Evolutionary conservation across 2,797 vertebrate species (phyloP).

Genomic region (Diglossa cyanea): DNA sequence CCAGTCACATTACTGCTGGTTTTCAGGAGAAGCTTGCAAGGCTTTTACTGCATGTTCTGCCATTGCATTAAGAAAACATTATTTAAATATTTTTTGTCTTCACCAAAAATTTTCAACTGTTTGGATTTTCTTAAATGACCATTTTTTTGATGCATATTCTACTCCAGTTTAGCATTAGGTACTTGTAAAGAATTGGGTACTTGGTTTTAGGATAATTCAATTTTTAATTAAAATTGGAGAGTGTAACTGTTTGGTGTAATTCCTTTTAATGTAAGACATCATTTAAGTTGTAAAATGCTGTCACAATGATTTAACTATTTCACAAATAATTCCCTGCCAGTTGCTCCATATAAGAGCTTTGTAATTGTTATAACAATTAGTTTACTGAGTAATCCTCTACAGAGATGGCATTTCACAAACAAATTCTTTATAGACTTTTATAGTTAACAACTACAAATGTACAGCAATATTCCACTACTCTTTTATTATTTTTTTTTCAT

Average conservation of each 20-base stretch:
- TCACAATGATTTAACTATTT: neutral
- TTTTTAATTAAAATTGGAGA: constrained; percentile 14
- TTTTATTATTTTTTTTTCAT: constrained; percentile 23
- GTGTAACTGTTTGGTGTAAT: neutral
- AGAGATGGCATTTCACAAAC: neutral
- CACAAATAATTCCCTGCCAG: constrained; percentile 3
- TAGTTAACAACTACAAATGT: neutral
- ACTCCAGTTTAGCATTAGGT: neutral
- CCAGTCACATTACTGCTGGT: neutral
- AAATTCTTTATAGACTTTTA: neutral
- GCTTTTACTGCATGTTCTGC: neutral
- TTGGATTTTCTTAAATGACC: neutral
- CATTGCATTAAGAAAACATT: neutral
- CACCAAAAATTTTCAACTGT: neutral
- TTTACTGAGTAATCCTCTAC: neutral
- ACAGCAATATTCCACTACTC: neutral
- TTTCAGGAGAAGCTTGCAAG: neutral
- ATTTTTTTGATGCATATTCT: neutral
- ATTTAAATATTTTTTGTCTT: neutral
- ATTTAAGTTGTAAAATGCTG: neutral
- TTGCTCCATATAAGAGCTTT: neutral
- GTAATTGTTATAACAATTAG: neutral
- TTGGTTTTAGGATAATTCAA: neutral
- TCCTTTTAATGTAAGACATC: neutral
- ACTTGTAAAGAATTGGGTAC: neutral